Evolutionary conservation across 2,797 vertebrate genomes (phyloP).

Genomic region (Myotis myotis): DNA sequence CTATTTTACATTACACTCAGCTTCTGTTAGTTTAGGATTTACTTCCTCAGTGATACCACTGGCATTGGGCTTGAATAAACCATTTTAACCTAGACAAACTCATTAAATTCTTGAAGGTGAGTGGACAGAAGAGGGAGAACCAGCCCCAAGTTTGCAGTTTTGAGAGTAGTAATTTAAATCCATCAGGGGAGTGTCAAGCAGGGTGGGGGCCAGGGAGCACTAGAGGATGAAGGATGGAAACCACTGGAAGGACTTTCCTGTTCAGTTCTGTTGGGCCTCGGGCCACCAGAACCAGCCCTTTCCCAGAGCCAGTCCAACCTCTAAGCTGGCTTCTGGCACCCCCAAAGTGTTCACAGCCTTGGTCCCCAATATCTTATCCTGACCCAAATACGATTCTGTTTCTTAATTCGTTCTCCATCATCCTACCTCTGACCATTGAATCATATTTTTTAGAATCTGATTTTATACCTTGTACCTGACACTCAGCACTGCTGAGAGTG

Average conservation of each 20-base stretch:
- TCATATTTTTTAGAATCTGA: conserved; percentile 1
- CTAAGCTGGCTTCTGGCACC: not conserved
- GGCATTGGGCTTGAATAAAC: conserved; percentile 82
- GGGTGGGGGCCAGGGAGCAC: not conserved
- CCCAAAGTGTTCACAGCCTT: not conserved
- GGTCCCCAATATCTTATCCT: not conserved
- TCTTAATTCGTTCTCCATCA: not conserved
- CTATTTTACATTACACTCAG: conserved; percentile 79
- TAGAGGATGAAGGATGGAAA: not conserved
- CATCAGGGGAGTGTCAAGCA: not conserved
- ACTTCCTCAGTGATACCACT: conserved; percentile 79
- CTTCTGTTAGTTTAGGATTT: conserved; percentile 84
- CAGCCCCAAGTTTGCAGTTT: conserved; percentile 56
- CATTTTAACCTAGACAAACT: conserved; percentile 79
- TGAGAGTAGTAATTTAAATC: conserved; percentile 53
- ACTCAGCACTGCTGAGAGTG: not conserved
- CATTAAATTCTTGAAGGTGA: conserved; percentile 82
- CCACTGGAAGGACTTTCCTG: not conserved
- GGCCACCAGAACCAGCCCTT: not conserved
- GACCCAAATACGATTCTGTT: not conserved
- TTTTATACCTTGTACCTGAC: not conserved
- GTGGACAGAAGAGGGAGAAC: conserved; percentile 67
- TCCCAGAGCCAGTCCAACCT: not conserved
- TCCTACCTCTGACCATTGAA: not conserved
- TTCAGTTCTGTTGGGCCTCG: not conserved